Base-by-base conservation (phyloP, 2,113 vertebrate genomes). In the Trematocara stigmaticum region DNA sequence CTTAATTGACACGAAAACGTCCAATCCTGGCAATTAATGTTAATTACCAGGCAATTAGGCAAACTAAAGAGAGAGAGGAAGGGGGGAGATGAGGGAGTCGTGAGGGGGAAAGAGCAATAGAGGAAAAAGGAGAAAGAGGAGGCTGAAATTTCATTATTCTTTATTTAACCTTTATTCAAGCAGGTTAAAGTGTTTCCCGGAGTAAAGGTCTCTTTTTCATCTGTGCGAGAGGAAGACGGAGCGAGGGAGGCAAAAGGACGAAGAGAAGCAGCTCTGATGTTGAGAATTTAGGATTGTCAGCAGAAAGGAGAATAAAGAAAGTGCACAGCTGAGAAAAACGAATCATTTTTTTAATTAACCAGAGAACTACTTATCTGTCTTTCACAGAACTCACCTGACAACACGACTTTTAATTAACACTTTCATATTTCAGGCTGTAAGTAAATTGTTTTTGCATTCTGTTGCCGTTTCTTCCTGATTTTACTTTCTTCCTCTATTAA, bases 11-110 rank as follows among this genome's bases (percentile, higher is more conserved):
- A 84, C 29, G 18, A 90, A 88, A 86, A 82, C 9, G 6, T 87
- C 92, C 88, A 92, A 93, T 90, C 88, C 78, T 57, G 26, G 84
- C 83, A 93, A 91, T 94, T 92, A 89, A 90, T 88, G 89, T 85
- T 88, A 84, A 94, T 92, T 90, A 91, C 23, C 10, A 31, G 76
- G 88, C 47, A 91, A 87, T 93, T 90, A 93, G 85, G n/a, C 16
- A 5, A 74, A 83, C 12, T 35, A 26, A 16, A 51, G 84, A 74
- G 85, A 78, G 71, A 15, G 38, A 5, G 83, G 4, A 35, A 80
- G 31, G 26, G 66, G 66, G 47, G 8, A 0, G 10, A 1, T 1
- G 4, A 38, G 34, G 40, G 34, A 66, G 42, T n/a, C 10, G 4
- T 31, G 82, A 76, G 6, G 6, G 15, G 12, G 5, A 40, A 26